phyloP scores from a whole-genome alignment of 2,113 vertebrate species.

The Melanerpes aurifrons region DNA sequence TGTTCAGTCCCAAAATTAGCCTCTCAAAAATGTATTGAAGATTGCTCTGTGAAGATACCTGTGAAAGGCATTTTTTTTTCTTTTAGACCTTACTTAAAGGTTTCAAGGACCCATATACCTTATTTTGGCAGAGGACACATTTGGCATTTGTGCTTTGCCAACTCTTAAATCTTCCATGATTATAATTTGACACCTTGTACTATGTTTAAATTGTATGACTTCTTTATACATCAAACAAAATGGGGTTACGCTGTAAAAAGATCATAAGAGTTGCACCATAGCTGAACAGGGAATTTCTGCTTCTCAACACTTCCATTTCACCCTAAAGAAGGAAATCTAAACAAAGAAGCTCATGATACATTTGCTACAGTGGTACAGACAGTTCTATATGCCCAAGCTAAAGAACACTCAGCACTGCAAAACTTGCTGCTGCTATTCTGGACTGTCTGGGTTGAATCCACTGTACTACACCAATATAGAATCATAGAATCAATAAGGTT shows the following conservation, averaged over 20 bases:
- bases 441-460: not conserved
- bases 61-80: not conserved
- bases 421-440: not conserved
- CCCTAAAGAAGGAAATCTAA: not conserved
- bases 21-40: not conserved
- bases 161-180: not conserved
- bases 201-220: not conserved
- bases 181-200: rapidly evolving
- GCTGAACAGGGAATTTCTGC: not conserved
- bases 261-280: not conserved
- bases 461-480: not conserved
- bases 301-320: not conserved
- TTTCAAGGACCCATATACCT: not conserved
- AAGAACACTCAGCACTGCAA: not conserved
- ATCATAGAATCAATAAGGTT: too few species aligned
- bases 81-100: not conserved
- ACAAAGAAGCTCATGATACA: rapidly evolving
- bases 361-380: not conserved
- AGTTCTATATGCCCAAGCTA: not conserved
- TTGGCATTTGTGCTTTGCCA: not conserved
- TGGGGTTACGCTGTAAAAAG: rapidly evolving
- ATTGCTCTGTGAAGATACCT: too few species aligned
- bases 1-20: not conserved
- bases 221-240: not conserved
- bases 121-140: not conserved